A percentile compares a stretch with the other conserved stretches of the same genome.
Conservation (phyloP, 2,888 invertebrate genomes). For the Orthosia gracilis region DNA sequence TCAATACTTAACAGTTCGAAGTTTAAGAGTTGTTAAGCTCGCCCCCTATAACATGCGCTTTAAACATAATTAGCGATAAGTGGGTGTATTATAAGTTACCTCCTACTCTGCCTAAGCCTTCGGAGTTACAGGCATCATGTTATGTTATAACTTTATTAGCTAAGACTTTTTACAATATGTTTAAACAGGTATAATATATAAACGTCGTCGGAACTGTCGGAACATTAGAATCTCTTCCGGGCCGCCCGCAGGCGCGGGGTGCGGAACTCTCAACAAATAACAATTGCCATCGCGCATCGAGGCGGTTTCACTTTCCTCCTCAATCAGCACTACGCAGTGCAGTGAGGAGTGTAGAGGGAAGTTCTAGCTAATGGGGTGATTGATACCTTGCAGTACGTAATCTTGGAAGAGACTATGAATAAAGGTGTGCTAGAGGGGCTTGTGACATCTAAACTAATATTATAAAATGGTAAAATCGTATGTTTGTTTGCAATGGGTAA, state of each 20-base stretch:
- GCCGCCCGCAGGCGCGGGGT: constrained; percentile 44
- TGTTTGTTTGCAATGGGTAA: too few relatives aligned
- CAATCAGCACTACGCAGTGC: constrained; percentile 8
- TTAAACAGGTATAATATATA: constrained; percentile 12
- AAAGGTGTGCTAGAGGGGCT: too few relatives aligned
- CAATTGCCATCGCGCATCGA: constrained; percentile 56
- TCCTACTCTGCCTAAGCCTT: too few relatives aligned
- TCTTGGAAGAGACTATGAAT: background rate
- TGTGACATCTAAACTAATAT: too few relatives aligned
- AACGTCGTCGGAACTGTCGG: background rate
- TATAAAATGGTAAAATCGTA: too few relatives aligned
- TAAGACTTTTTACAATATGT: background rate
- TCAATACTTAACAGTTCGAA: too few relatives aligned
- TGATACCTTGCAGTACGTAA: constrained; percentile 13
- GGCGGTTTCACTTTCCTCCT: constrained; percentile 69
- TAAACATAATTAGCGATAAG: too few relatives aligned
- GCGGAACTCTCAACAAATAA: constrained; percentile 60
- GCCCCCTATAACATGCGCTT: too few relatives aligned
- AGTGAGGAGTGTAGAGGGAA: constrained; percentile 7
- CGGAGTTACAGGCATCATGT: too few relatives aligned
- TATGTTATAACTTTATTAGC: background rate
- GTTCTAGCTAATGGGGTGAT: constrained; percentile 15
- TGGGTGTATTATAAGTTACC: too few relatives aligned
- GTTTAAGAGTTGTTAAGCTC: too few relatives aligned
- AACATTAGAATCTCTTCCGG: constrained; percentile 46